Evolutionary conservation across 2,888 invertebrate genomes (phyloP).

Genomic region (Mycalesis mineus): DNA sequence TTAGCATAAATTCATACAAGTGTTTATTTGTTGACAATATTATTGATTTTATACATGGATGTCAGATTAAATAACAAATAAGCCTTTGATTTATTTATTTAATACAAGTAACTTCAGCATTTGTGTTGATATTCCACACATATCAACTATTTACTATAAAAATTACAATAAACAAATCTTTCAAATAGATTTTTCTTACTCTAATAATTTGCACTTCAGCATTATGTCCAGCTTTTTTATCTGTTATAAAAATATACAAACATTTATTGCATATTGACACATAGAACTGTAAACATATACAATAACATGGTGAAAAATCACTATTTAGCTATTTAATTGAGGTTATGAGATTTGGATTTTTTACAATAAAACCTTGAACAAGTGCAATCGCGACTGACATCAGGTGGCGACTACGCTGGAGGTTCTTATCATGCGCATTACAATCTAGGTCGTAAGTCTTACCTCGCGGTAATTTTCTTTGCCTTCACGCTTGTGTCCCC

Average conservation of each 20-base stretch:
- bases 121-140: no score
- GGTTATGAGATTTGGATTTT: not conserved
- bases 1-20: no score
- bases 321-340: not conserved
- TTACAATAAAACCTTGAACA: not conserved
- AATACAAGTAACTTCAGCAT: no score
- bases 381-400: conserved; percentile 15
- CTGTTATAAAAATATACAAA: not conserved
- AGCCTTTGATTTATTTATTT: no score
- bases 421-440: conserved; percentile 39
- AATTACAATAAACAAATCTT: no score
- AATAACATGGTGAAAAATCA: not conserved
- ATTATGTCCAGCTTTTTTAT: conserved; percentile 7
- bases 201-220: conserved; percentile 8
- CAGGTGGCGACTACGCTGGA: conserved; percentile 26
- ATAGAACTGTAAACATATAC: not conserved
- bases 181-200: not conserved
- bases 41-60: no score
- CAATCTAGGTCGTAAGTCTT: conserved; percentile 31
- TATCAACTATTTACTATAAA: no score
- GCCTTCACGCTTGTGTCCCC: no score
- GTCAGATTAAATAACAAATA: no score
- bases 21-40: no score
- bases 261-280: not conserved
- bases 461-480: no score